A percentile compares a stretch with the other conserved stretches of the same genome.
Evolutionary conservation across 2,113 vertebrate species (phyloP).

Genomic region (Hemichromis elongatus): DNA sequence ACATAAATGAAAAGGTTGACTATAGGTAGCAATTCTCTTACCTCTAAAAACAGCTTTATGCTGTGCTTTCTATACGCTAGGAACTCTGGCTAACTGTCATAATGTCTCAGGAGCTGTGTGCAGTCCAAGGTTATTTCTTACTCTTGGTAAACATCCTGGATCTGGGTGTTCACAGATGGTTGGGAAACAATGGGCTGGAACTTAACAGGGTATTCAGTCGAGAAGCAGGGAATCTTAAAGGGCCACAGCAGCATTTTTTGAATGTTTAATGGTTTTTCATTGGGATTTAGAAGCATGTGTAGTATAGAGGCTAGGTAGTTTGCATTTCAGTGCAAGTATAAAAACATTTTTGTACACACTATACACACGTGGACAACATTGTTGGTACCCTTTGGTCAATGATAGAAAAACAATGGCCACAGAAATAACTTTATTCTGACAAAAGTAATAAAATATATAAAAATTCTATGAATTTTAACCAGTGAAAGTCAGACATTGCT

Average conservation of each 20-base stretch:
- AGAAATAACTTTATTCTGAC: too few relatives aligned
- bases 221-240: neutral
- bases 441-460: too few relatives aligned
- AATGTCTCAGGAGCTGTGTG: neutral
- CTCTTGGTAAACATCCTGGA: constrained; percentile 60
- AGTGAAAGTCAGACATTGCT: too few relatives aligned
- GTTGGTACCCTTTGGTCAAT: too few relatives aligned
- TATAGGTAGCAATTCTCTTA: neutral
- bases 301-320: neutral
- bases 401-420: too few relatives aligned
- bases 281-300: neutral
- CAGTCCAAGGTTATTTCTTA: constrained; percentile 24
- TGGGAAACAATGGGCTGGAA: constrained; percentile 37
- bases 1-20: neutral
- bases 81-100: neutral
- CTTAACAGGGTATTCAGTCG: neutral
- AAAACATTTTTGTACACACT: neutral
- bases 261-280: neutral
- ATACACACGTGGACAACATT: too few relatives aligned
- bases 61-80: constrained; percentile 4
- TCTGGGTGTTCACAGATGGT: constrained; percentile 27
- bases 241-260: neutral
- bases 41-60: neutral
- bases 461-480: too few relatives aligned
- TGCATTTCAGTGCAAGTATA: neutral